These are phyloP conservation scores for Mormyrus hasselquistii DNA, from an alignment of 2,797 vertebrate genomes.

Conservation along the genomic window DNA sequence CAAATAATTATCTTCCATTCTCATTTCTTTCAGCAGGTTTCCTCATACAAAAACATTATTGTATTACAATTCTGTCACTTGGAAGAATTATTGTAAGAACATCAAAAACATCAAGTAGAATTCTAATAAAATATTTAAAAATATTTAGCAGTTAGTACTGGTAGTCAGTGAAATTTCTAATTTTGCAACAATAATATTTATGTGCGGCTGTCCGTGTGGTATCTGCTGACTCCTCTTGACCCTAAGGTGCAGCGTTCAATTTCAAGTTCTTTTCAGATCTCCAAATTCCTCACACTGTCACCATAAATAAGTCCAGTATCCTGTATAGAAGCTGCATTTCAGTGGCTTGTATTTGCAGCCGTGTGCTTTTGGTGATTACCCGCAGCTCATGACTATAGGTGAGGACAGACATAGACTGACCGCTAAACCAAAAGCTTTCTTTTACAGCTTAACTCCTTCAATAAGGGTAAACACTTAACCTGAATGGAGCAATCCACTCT, in stretches of 20 bases:
- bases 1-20: background rate
- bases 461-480: background rate
- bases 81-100: background rate
- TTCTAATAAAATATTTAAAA: background rate
- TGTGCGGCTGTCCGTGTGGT: background rate
- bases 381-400: background rate
- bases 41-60: background rate
- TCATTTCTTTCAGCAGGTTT: background rate
- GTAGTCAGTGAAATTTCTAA: background rate
- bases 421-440: background rate
- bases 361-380: background rate
- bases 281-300: background rate
- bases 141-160: background rate
- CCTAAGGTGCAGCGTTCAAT: background rate
- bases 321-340: background rate
- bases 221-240: background rate
- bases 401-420: background rate
- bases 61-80: background rate
- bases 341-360: background rate
- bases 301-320: background rate
- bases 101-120: background rate
- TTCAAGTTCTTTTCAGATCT: background rate
- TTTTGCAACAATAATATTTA: background rate
- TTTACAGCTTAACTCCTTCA: background rate
- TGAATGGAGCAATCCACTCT: background rate